Percentiles rank a stretch among this genome's conserved stretches.
Conservation (phyloP, 2,888 invertebrate genomes). For the Steinernema hermaphroditum region DNA sequence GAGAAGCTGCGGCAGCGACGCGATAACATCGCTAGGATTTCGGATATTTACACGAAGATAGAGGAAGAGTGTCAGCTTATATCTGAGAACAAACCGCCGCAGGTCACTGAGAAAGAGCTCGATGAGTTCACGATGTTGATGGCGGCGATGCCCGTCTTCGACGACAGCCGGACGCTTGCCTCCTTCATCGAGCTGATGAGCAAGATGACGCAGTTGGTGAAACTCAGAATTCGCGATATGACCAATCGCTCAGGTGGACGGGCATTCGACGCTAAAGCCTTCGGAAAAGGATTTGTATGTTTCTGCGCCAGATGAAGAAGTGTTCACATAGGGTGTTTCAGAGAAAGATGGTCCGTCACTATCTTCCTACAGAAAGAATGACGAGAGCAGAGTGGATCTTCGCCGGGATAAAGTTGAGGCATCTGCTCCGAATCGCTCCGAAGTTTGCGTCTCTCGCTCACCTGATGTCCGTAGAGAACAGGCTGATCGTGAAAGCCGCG, state of each 20-base stretch:
- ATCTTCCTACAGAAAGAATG: neutral
- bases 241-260: neutral
- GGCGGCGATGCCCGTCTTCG: neutral
- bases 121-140: neutral
- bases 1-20: neutral
- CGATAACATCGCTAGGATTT: neutral
- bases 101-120: neutral
- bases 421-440: neutral
- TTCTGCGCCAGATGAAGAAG: neutral
- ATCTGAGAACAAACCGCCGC: neutral
- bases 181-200: neutral
- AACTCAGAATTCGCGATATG: neutral
- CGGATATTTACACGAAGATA: neutral
- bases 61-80: constrained; percentile 1
- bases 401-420: neutral
- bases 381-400: neutral
- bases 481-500: neutral
- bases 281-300: constrained; percentile 3
- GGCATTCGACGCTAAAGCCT: neutral
- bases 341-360: neutral
- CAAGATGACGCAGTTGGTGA: neutral
- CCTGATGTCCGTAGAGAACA: neutral
- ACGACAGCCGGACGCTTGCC: neutral
- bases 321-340: neutral
- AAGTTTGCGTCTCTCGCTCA: neutral